Conservation (phyloP, 2,888 invertebrate species). For the Nasonia oneida region DNA sequence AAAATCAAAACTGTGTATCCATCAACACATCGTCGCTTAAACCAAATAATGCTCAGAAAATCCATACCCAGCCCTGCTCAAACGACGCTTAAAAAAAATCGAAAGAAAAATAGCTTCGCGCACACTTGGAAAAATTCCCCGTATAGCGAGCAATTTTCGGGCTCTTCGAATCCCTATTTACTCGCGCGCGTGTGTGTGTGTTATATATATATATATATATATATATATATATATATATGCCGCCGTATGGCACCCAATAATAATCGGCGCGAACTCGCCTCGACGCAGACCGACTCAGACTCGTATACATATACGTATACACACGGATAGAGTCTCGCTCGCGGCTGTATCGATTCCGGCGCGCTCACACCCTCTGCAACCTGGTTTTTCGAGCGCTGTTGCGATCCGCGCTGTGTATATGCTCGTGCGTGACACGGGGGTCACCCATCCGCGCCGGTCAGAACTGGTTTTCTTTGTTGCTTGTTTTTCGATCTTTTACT, state of each 20-base stretch:
- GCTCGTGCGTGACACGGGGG: conserved; percentile 54
- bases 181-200: neutral
- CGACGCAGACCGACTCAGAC: neutral
- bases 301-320: neutral
- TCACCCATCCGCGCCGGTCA: conserved; percentile 17
- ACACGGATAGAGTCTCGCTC: conserved; percentile 25
- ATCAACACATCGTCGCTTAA: neutral
- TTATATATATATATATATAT: neutral
- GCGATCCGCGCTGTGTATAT: neutral
- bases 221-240: neutral
- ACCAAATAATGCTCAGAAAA: neutral
- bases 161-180: conserved; percentile 1
- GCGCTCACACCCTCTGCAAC: conserved; percentile 48
- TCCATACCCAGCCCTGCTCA: neutral
- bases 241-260: conserved; percentile 32
- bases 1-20: neutral
- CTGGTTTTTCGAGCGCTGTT: conserved; percentile 57
- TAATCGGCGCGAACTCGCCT: conserved; percentile 35
- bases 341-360: conserved; percentile 58
- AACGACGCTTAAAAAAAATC: neutral
- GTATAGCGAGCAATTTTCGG: neutral
- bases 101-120: neutral
- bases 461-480: conserved; percentile 3
- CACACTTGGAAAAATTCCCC: neutral
- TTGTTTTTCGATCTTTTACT: conserved; percentile 8